Percentiles rank a stretch among this genome's conserved stretches.
phyloP scores from a whole-genome alignment of 2,797 vertebrate species.

The Ptychobarbus kaznakovi region DNA sequence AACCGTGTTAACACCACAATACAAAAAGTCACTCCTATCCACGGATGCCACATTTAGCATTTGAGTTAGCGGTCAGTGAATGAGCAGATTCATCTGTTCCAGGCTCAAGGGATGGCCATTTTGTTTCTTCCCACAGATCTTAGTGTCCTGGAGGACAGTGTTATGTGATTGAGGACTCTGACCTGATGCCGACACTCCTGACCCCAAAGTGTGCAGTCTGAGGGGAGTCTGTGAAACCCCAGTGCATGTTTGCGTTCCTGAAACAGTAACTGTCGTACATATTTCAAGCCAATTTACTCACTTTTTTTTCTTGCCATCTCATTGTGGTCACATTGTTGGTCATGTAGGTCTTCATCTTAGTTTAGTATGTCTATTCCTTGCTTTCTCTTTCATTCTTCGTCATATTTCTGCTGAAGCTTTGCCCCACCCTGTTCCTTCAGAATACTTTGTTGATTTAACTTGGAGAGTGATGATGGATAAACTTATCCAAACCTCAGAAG shows the following conservation, averaged over 20 bases:
- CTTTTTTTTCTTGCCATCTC: not conserved
- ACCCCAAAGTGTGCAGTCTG: conserved; percentile 37
- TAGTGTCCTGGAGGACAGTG: not conserved
- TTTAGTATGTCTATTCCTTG: conserved; percentile 12
- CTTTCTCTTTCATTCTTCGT: conserved; percentile 21
- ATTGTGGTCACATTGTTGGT: not conserved
- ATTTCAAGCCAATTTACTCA: not conserved
- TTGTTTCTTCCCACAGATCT: conserved; percentile 11
- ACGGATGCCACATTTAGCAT: not conserved
- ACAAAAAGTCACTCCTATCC: not conserved
- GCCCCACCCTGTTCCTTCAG: conserved; percentile 25
- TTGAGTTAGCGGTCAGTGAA: not conserved
- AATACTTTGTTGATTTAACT: conserved; percentile 35
- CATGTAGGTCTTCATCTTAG: not conserved
- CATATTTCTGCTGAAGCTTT: conserved; percentile 21
- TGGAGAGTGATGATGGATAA: conserved; percentile 42
- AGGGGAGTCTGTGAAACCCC: conserved; percentile 13
- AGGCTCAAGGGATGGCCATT: not conserved
- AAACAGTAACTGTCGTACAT: conserved; percentile 19
- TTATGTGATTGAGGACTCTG: conserved; percentile 50
- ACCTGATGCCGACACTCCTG: conserved; percentile 56
- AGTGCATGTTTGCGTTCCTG: conserved; percentile 63
- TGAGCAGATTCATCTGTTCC: not conserved
- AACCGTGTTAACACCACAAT: not conserved
- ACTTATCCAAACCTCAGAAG: conserved; percentile 47